phyloP scores from a whole-genome alignment of 2,797 vertebrate genomes.

The Psittacula echo region DNA sequence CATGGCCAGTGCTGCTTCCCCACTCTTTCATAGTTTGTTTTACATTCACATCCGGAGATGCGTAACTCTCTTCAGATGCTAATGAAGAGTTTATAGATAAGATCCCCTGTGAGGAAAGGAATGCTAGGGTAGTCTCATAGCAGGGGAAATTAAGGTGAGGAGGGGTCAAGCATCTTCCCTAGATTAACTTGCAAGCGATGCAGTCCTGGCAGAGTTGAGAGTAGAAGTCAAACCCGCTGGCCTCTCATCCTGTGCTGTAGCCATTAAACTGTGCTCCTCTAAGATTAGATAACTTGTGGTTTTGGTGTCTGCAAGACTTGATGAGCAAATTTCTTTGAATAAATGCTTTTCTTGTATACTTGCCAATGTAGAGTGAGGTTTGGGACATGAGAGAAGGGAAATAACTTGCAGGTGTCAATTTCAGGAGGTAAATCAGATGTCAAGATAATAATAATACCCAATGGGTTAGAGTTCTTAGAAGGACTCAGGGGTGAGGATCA shows the following conservation, averaged over 20 bases:
- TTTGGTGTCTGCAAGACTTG: conserved; percentile 18
- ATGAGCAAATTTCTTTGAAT: conserved; percentile 52
- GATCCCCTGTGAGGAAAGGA: conserved; percentile 8
- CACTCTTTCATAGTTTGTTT: neutral
- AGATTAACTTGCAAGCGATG: neutral
- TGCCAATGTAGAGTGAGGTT: conserved; percentile 27
- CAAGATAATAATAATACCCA: neutral
- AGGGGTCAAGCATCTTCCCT: neutral
- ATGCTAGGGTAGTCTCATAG: neutral
- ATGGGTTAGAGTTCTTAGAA: neutral
- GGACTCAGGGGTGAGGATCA: neutral
- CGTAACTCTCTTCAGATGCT: conserved; percentile 8
- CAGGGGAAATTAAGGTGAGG: conserved; percentile 3
- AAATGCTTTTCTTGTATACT: conserved; percentile 38
- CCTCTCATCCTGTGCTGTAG: neutral
- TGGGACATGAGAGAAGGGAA: conserved; percentile 2
- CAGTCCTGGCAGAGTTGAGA: neutral
- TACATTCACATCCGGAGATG: neutral
- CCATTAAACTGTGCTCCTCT: neutral
- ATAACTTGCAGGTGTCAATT: conserved; percentile 19
- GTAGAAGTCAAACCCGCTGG: conserved; percentile 2
- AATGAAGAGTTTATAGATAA: conserved; percentile 9
- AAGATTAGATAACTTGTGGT: conserved; percentile 27
- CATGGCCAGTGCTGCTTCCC: neutral
- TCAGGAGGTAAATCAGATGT: neutral